Conservation (phyloP, 2,113 vertebrate species). For the Mesitornis unicolor region DNA sequence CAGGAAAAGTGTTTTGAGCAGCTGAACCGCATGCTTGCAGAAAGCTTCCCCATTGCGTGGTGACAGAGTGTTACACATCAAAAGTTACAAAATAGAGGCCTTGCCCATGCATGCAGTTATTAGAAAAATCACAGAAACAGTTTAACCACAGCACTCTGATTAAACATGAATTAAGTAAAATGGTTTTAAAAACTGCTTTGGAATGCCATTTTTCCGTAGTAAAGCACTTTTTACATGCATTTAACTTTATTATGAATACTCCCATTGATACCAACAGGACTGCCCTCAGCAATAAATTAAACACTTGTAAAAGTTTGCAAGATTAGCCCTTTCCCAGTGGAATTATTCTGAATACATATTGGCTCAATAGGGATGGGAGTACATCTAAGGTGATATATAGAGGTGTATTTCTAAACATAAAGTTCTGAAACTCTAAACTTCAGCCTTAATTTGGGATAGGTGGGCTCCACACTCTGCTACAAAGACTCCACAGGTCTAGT, state of each 20-base stretch:
- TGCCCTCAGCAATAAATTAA: not conserved
- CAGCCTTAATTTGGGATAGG: not conserved
- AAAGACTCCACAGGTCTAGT: not conserved
- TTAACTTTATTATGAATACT: not conserved
- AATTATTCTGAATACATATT: not conserved
- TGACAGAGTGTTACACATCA: accelerated
- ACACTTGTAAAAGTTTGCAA: not conserved
- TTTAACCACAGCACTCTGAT: not conserved
- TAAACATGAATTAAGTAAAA: conserved; percentile 26
- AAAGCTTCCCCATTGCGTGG: not conserved
- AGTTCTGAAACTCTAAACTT: not conserved
- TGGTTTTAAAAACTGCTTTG: not conserved
- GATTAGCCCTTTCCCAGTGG: not conserved
- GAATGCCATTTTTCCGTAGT: not conserved
- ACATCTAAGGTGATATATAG: not conserved
- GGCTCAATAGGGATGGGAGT: not conserved
- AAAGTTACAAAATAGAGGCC: not conserved
- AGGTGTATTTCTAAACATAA: not conserved
- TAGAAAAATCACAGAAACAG: not conserved
- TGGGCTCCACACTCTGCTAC: not conserved
- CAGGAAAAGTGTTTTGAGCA: not conserved
- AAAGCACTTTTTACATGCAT: not conserved
- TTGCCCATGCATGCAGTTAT: not conserved
- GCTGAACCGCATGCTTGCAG: not conserved
- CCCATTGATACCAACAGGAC: not conserved